A percentile compares a stretch with the other conserved stretches of the same genome.
phyloP scores from a whole-genome alignment of 2,797 vertebrate genomes.

The Leptoclinus maculatus region DNA sequence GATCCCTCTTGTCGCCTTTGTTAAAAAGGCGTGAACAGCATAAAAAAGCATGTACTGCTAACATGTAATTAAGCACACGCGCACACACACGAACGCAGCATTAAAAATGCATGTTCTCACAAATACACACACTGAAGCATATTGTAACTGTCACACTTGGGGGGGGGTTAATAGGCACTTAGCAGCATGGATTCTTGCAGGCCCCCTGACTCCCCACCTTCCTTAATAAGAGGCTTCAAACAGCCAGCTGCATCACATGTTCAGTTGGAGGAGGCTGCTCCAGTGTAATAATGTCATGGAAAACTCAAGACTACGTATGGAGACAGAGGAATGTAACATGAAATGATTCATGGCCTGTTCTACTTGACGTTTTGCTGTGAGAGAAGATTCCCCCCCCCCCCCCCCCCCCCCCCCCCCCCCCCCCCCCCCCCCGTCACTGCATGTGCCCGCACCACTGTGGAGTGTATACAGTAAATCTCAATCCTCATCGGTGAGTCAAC shows the following conservation, averaged over 20 bases:
- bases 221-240: constrained; percentile 68
- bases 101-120: constrained; percentile 8
- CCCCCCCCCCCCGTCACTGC: not conserved
- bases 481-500: constrained; percentile 24
- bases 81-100: not conserved
- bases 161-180: constrained; percentile 70
- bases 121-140: constrained; percentile 7
- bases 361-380: constrained; percentile 8
- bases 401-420: not conserved
- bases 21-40: constrained; percentile 9
- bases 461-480: not conserved
- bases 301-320: constrained; percentile 25
- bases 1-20: not conserved
- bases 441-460: not conserved
- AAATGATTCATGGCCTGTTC: constrained; percentile 22
- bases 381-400: not conserved
- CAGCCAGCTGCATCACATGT: constrained; percentile 64
- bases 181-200: constrained; percentile 55
- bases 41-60: not conserved
- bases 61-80: constrained; percentile 20
- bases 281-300: constrained; percentile 44
- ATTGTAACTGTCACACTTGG: constrained; percentile 40
- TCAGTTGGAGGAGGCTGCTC: constrained; percentile 42
- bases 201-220: constrained; percentile 52
- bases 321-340: constrained; percentile 5